Conservation (phyloP, 2,888 invertebrate species). For the Hirtodrosophila confusa region DNA sequence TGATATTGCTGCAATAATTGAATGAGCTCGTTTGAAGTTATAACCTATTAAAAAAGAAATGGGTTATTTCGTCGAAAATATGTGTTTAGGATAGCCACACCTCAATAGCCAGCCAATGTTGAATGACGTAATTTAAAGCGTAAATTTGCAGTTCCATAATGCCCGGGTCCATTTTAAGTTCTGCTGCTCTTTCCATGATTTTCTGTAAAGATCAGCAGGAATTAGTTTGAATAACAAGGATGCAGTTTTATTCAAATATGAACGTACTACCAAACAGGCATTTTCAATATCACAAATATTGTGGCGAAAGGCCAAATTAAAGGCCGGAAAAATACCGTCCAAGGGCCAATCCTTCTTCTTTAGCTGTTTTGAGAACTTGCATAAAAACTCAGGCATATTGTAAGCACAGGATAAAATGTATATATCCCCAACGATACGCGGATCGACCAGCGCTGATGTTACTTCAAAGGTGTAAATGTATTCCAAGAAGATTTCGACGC, state of each 20-base stretch:
- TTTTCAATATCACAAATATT: constrained; percentile 50
- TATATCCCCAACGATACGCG: constrained; percentile 39
- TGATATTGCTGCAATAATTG: constrained; percentile 44
- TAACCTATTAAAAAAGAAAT: constrained; percentile 2
- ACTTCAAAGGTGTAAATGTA: constrained; percentile 63
- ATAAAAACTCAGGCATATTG: constrained; percentile 51
- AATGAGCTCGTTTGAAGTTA: constrained; percentile 29
- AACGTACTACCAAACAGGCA: constrained; percentile 42
- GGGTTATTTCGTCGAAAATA: not conserved
- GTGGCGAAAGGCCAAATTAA: constrained; percentile 56
- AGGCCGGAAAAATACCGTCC: constrained; percentile 49
- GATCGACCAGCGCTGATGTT: constrained; percentile 7
- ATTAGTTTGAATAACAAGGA: no score
- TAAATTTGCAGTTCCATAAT: constrained; percentile 48
- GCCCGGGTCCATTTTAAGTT: constrained; percentile 14
- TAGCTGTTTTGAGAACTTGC: constrained; percentile 22
- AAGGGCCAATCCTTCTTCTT: constrained; percentile 41
- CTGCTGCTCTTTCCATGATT: constrained; percentile 33
- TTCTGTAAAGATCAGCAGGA: constrained; percentile 29
- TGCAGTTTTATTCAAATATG: not conserved
- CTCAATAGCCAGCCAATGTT: constrained; percentile 43
- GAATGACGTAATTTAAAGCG: constrained; percentile 53
- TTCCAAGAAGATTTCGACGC: constrained; percentile 60
- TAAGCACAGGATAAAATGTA: constrained; percentile 54
- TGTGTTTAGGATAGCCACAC: not conserved